Base-by-base conservation (phyloP, 2,797 vertebrate species). In the Phoeniculus purpureus region DNA sequence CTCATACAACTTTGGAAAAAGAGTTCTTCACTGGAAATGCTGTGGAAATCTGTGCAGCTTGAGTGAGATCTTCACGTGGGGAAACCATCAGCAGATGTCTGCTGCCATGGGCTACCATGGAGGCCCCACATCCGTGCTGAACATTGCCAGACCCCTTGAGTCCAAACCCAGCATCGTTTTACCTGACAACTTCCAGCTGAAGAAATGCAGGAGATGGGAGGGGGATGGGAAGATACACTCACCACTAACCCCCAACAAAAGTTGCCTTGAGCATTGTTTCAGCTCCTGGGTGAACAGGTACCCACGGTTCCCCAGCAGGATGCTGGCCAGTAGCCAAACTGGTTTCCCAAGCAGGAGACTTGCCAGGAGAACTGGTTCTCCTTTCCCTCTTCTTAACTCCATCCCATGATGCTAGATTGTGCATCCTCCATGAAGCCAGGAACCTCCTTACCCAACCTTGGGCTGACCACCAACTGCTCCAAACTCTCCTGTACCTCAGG, bases 261-360 rank as follows among this genome's bases (percentile, higher is more conserved):
- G 43, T 43, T 43, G 43, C 43, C 61, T 6, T 32, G 23, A 29
- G 56, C 8, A 7, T 40, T 68, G 51, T 56, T 83, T 34, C 45
- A 70, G 27, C 45, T 74, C 51, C 62, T 73, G 7, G 23, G 40
- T 62, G 60, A 61, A 50, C 17, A 31, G 9, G 15, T 18, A 73
- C 23, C 18, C 40, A 16, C 1, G 1, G n/a, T 9, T 58, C 15
- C 21, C 51, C 56, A 68, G 31, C 0, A 1, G 37, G 74, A 48
- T 48, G 47, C 45, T 7, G 4, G 6, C n/a, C 48, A 18, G 10
- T 55, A 47, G 34, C 34, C 65, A 66, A 52, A 47, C 0, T 65
- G 37, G 18, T 66, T 32, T 55, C 48, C 59, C 59, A 66, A 40
- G 65, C 54, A 71, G 34, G 43, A 73, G 50, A n/a, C 32, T 62